Evolutionary conservation across 2,113 vertebrate genomes (phyloP).

Genomic region (Procavia capensis): DNA sequence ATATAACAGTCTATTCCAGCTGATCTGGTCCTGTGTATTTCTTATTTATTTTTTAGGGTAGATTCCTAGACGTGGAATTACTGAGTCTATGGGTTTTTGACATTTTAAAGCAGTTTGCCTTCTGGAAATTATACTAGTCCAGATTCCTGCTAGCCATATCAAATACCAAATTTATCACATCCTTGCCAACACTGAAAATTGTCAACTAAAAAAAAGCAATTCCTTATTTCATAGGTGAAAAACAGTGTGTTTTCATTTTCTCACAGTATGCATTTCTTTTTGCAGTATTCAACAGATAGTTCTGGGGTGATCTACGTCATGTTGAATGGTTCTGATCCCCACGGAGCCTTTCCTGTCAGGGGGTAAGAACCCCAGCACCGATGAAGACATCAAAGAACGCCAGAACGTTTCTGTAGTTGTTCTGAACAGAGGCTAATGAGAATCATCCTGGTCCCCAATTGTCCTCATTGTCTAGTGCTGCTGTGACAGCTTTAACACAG

Average conservation of each 20-base stretch:
- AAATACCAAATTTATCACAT: not conserved
- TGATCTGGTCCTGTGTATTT: not conserved
- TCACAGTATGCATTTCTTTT: conserved; percentile 36
- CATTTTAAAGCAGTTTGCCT: conserved; percentile 19
- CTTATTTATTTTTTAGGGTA: not conserved
- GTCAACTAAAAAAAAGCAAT: not conserved
- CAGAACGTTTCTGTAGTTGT: not conserved
- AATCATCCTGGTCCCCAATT: not conserved
- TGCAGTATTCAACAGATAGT: conserved; percentile 87
- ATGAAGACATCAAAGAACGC: not conserved
- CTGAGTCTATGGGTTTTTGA: not conserved
- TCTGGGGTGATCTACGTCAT: conserved; percentile 86
- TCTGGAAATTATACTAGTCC: not conserved
- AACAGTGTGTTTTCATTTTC: not conserved
- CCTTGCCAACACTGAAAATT: not conserved
- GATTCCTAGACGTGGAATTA: not conserved
- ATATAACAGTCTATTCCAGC: not conserved
- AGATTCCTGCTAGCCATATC: not conserved
- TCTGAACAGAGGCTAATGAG: not conserved
- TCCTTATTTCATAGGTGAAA: not conserved
- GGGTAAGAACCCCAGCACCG: conserved; percentile 83
- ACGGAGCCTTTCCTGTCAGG: conserved; percentile 85
- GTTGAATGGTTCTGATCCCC: conserved; percentile 87
- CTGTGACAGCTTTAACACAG: too few relatives aligned
- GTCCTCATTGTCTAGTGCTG: too few relatives aligned